Percentiles rank a stretch among this genome's conserved stretches.
phyloP scores from a whole-genome alignment of 1,140 invertebrate genomes.

The Dendrolimus kikuchii region DNA sequence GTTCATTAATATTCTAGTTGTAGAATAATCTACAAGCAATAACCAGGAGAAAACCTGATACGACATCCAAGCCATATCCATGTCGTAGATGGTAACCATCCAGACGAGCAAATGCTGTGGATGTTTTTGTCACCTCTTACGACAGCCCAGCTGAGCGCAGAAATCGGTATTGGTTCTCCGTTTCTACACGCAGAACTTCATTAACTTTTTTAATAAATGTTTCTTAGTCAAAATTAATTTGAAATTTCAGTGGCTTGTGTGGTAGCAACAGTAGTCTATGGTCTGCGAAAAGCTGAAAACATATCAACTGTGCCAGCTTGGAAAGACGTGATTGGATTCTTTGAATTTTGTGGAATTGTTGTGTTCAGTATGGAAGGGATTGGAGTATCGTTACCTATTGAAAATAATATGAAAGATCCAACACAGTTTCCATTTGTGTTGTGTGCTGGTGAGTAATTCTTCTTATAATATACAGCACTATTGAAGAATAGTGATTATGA shows the following conservation, averaged over 20 bases:
- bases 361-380: conserved; percentile 57
- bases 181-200: too few relatives aligned
- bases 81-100: too few relatives aligned
- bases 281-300: conserved; percentile 29
- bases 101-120: too few relatives aligned
- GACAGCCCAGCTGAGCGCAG: too few relatives aligned
- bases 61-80: too few relatives aligned
- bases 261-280: conserved; percentile 46
- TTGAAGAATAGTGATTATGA: too few relatives aligned
- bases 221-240: not conserved
- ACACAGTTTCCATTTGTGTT: conserved; percentile 30
- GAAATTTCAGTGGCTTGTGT: conserved; percentile 49
- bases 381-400: conserved; percentile 45
- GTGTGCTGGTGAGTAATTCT: conserved; percentile 27
- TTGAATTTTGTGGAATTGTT: conserved; percentile 41
- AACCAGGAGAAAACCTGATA: too few relatives aligned
- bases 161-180: too few relatives aligned
- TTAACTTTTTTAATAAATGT: too few relatives aligned
- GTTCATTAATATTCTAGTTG: too few relatives aligned
- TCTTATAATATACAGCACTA: not conserved
- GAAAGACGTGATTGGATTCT: conserved; percentile 46
- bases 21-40: too few relatives aligned
- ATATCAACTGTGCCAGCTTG: conserved; percentile 37
- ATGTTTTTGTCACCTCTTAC: too few relatives aligned
- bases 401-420: conserved; percentile 55